A percentile compares a stretch with the other conserved stretches of the same genome.
Evolutionary conservation across 2,113 vertebrate species (phyloP).

Genomic region (Rhinogobius similis): DNA sequence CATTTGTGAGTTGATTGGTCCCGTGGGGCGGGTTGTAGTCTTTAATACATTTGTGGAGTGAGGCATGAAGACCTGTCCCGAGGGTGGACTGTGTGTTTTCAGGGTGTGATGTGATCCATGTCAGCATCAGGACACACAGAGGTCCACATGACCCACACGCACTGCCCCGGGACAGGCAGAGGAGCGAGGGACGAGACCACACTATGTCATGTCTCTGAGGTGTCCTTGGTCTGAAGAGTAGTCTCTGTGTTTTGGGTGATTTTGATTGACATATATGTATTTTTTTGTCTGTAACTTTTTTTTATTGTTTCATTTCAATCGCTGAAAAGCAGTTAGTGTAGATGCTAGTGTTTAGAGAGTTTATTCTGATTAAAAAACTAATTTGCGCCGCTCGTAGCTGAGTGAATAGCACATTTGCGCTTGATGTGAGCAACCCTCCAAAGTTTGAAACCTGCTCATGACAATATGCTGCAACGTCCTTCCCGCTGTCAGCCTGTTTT

Average conservation of each 20-base stretch:
- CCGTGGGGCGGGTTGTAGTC: not conserved
- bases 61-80: constrained; percentile 20
- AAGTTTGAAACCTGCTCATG: too few species aligned
- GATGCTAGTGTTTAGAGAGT: too few species aligned
- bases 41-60: constrained; percentile 25
- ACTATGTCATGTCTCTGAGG: constrained; percentile 16
- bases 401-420: too few species aligned
- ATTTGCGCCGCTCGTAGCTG: too few species aligned
- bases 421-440: too few species aligned
- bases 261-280: not conserved
- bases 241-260: constrained; percentile 5
- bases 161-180: not conserved
- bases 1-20: not conserved
- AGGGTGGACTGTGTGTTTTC: constrained; percentile 44
- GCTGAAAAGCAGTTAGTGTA: too few species aligned
- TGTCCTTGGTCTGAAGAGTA: constrained; percentile 26
- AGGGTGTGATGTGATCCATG: constrained; percentile 52
- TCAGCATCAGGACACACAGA: constrained; percentile 48
- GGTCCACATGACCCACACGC: constrained; percentile 25
- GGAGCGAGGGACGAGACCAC: constrained; percentile 41
- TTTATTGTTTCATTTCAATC: too few species aligned
- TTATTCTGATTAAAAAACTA: too few species aligned
- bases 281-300: not conserved
- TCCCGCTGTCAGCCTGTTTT: too few species aligned
- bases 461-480: too few species aligned